phyloP scores from a whole-genome alignment of 2,888 invertebrate species.

The Melanophora roralis region DNA sequence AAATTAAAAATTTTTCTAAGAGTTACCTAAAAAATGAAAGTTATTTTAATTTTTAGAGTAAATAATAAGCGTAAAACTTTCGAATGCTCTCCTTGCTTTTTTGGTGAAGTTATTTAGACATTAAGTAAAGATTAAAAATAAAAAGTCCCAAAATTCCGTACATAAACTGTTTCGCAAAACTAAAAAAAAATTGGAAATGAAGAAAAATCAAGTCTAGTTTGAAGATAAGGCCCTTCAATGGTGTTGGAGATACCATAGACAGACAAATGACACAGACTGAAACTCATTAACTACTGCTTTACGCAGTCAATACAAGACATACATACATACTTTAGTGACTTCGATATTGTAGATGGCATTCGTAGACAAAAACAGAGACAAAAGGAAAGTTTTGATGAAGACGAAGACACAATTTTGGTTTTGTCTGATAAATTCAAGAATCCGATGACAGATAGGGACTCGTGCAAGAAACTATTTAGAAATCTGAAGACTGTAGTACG shows the following conservation, averaged over 20 bases:
- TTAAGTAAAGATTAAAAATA: too few relatives aligned
- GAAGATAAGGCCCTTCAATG: background rate
- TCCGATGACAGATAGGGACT: background rate
- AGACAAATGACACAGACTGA: background rate
- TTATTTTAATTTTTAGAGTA: too few relatives aligned
- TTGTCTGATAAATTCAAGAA: background rate
- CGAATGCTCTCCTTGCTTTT: too few relatives aligned
- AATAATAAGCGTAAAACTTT: too few relatives aligned
- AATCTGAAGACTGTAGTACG: conserved; percentile 8
- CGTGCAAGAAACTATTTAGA: background rate
- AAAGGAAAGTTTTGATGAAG: conserved; percentile 15
- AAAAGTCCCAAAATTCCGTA: too few relatives aligned
- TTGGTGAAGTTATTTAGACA: too few relatives aligned
- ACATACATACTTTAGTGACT: background rate
- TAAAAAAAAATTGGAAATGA: too few relatives aligned
- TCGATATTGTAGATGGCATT: conserved; percentile 4
- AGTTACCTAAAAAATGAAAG: too few relatives aligned
- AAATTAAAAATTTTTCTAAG: too few relatives aligned
- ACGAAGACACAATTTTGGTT: background rate
- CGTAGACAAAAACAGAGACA: background rate
- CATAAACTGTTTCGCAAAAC: too few relatives aligned
- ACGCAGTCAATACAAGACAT: background rate
- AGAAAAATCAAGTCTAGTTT: too few relatives aligned
- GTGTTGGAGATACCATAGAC: conserved; percentile 2
- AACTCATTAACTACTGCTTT: background rate